Evolutionary conservation across 2,888 invertebrate species (phyloP), one percentile per base, ranked within the genome.

Genomic region (Auanema sp.): DNA sequence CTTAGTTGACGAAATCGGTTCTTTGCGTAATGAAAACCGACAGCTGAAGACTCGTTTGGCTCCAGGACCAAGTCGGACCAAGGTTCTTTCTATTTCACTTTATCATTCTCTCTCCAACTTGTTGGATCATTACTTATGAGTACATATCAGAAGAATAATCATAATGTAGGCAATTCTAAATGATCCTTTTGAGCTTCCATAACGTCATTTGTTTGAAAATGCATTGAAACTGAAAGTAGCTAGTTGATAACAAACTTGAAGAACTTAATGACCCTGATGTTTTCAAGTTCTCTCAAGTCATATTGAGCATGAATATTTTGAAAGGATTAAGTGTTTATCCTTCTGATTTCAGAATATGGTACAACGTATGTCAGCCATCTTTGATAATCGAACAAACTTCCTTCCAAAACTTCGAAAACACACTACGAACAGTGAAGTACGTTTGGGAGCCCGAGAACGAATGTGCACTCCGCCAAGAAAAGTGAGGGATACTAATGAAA

Each of bases 1-100:
- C 59, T 67, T 81, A n/a, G 79, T 83, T 23, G 76, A 76, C 51
- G 82, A 81, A 58, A 83, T 81, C 54, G 72, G 77, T 10, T 71
- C 78, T 14, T 70, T 81, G 25, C 76, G 80, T 25, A 75, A 69
- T 40, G 76, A 81, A 58, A 81, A 81, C 58, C 72, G 74, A 41
- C 66, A 76, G 10, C 66, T 81, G 50, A 78, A 80, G 55, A 75
- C 77, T 5, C 69, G 79, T 23, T 25, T 62, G 18, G 57, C 62
- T 11, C 56, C 56, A 8, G 43, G 56, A 4, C 56, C 62, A 5
- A 62, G 57, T 18, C 33, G 62, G 33, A 56, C 62, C n/a, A 62
- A 52, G 52, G 62, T 61, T 5, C 2, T 23, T 47, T 5, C 47
- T 18, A 5, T 18, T 47, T 47, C 10, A 3, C 4, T 47, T 18